Conservation (phyloP, 2,113 vertebrate species). For the Sorex fumeus region DNA sequence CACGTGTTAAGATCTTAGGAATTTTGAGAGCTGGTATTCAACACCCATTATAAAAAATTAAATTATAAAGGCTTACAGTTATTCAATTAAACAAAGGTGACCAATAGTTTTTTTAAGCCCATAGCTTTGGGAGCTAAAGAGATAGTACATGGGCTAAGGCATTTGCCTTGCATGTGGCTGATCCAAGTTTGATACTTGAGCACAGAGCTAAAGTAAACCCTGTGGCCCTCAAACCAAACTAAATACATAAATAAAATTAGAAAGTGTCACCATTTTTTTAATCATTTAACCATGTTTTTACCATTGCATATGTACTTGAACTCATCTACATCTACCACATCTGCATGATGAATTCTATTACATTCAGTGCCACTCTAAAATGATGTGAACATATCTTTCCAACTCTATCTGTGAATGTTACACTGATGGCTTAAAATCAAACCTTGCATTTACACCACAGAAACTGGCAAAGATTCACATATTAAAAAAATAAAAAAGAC, state of each 20-base stretch:
- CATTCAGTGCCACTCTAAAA: not conserved
- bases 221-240: too few species aligned
- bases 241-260: too few species aligned
- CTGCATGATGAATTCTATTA: not conserved
- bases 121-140: not conserved
- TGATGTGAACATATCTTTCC: not conserved
- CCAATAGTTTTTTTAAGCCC: not conserved
- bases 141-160: too few species aligned
- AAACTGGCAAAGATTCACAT: not conserved
- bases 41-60: not conserved
- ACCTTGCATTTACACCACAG: not conserved
- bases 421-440: not conserved
- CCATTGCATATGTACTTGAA: not conserved
- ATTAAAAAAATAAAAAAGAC: not conserved
- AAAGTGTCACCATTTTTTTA: not conserved
- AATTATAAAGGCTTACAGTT: not conserved
- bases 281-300: constrained; percentile 27
- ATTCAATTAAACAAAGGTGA: not conserved
- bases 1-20: not conserved
- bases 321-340: not conserved
- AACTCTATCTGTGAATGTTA: not conserved
- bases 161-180: too few species aligned
- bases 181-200: too few species aligned
- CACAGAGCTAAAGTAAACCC: too few species aligned
- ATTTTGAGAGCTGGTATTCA: constrained; percentile 39